These are phyloP conservation scores for Serilophus lunatus DNA, from an alignment of 2,113 vertebrate genomes.

Conservation along the genomic window DNA sequence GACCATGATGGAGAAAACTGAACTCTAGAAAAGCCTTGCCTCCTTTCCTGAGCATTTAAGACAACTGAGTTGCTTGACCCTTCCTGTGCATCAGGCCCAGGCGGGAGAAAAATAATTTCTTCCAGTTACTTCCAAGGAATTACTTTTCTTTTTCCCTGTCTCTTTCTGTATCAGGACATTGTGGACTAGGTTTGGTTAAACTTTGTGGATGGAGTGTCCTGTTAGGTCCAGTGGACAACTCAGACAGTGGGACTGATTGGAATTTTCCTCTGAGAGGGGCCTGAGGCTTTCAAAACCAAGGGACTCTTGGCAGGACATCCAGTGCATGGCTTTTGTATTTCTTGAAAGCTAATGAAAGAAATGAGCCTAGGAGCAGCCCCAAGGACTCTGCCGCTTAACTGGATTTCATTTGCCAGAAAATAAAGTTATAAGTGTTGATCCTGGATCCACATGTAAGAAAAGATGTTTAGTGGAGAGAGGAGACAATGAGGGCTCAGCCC, in stretches of 20 bases:
- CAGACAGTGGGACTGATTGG: neutral
- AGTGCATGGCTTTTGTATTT: conserved; percentile 7
- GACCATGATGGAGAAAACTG: neutral
- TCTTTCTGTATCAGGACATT: neutral
- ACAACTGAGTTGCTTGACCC: neutral
- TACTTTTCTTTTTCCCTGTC: neutral
- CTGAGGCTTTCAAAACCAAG: neutral
- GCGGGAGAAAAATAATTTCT: neutral
- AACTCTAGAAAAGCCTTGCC: neutral
- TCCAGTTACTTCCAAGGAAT: neutral
- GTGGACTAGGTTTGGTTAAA: neutral
- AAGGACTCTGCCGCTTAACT: neutral
- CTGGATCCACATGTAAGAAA: neutral
- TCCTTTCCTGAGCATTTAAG: neutral
- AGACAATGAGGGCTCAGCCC: neutral
- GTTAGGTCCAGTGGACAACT: neutral
- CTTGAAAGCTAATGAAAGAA: neutral
- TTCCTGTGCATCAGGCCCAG: neutral
- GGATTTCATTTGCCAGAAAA: neutral
- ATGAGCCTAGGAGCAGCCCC: neutral
- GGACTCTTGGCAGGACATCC: neutral
- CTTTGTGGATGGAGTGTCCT: neutral
- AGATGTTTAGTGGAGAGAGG: neutral
- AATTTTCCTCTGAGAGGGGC: neutral
- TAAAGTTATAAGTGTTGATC: neutral